These are phyloP conservation scores for Drosophila pseudotakahashii DNA, from an alignment of 2,888 invertebrate genomes.

Conservation along the genomic window DNA sequence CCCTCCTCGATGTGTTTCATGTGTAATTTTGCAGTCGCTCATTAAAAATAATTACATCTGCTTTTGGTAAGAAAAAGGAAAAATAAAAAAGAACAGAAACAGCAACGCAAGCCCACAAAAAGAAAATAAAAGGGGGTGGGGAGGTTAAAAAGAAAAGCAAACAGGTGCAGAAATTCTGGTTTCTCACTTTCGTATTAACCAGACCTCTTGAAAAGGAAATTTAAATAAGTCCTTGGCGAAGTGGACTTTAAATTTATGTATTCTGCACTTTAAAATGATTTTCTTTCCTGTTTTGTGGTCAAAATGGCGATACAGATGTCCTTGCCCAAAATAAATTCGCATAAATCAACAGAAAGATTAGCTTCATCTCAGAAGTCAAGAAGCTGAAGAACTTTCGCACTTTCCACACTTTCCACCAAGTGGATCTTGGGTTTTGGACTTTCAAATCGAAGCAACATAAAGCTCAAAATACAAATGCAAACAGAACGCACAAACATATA, in stretches of 20 bases:
- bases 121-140: conserved; percentile 37
- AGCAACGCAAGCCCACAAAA: conserved; percentile 20
- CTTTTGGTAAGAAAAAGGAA: conserved; percentile 48
- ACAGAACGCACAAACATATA: conserved; percentile 14
- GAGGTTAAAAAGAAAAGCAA: conserved; percentile 40
- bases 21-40: conserved; percentile 78
- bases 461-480: conserved; percentile 39
- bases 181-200: conserved; percentile 12
- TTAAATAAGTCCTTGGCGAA: conserved; percentile 3
- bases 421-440: conserved; percentile 42
- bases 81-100: conserved; percentile 12
- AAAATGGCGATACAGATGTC: too few relatives aligned
- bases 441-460: conserved; percentile 56
- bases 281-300: conserved; percentile 10
- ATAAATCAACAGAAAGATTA: conserved; percentile 28
- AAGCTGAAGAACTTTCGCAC: conserved; percentile 48
- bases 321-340: conserved; percentile 6
- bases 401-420: conserved; percentile 57
- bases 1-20: conserved; percentile 59
- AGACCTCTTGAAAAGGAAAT: conserved; percentile 15
- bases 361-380: conserved; percentile 11
- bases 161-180: conserved; percentile 48
- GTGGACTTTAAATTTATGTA: conserved; percentile 5
- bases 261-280: not conserved
- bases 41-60: conserved; percentile 78